Evolutionary conservation across 2,888 invertebrate genomes (phyloP), one percentile per base, ranked within the genome.

Genomic region (Saturnia japonica): DNA sequence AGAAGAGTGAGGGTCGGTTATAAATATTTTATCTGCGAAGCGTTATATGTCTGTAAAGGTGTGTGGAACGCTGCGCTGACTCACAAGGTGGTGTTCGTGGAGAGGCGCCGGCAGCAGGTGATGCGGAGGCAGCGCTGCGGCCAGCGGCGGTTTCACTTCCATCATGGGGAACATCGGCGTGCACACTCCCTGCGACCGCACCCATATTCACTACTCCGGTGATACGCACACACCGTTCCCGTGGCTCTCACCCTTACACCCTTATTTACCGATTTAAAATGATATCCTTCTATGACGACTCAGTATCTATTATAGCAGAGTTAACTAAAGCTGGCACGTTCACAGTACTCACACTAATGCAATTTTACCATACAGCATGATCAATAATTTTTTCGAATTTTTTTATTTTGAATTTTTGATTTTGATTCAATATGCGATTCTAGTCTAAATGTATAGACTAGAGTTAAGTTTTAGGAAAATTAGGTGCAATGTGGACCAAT

Each of bases 81-180:
- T 94, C 94, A 94, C 94, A 85, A 92, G 95, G 95, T 95, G 95
- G 94, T 95, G 95, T 85, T 95, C 95, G 95, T 95, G 95, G 88
- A 95, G 95, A 94, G 95, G 93, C 91, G 91, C 94, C 94, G 92
- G 94, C 94, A 94, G 92, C 92, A 94, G 89, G 83, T 94, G 94
- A 83, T 88, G 92, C 82, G 94, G 94, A 78, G 94, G 93, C 88
- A 94, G 88, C 77, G 94, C 93, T 86, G 90, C 92, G 86, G 90
- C 93, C 68, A 93, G 91, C 76, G 94, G 94, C 84, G 94, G 91
- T 90, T 93, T 91, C 88, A 93, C 77, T 85, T 93, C 92, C 93
- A 95, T 91, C 94, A 95, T 94, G 85, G 95, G 95, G 90, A 94
- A 93, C 87, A 91, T 83, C 73, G 91, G 93, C 87, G 93, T 90